Base-by-base conservation (phyloP, 2,113 vertebrate species). In the Pithys albifrons region DNA sequence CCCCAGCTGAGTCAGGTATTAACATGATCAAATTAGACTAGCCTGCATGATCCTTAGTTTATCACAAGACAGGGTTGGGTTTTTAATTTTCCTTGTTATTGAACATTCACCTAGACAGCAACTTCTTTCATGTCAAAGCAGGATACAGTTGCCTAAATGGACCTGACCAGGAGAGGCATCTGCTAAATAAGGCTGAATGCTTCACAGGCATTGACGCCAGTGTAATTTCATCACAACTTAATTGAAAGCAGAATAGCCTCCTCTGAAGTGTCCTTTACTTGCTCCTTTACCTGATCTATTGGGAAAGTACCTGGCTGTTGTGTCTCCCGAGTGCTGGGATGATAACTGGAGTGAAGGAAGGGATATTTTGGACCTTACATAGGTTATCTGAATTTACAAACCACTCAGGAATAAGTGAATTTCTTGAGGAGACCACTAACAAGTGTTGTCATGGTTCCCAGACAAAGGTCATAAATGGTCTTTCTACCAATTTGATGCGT, bases 281-380 rank as follows among this genome's bases (percentile, higher is more conserved):
- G 49, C 49, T 85, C 58, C 41, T 41, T 94, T 85, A 76, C 70
- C 23, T 69, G 57, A 48, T 70, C n/a, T 95, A 31, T 82, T 89
- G 66, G 93, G 91, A 95, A 97, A 95, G 93, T 89, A 94, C 91
- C 81, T 87, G 84, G 84, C 46, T 88, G 10, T 58, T 51, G 8
- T 70, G 49, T 61, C 62, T 95, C 28, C 22, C 19, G 71, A 14
- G 10, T 85, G 41, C 5, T 41, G 37, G 70, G 80, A 71, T 83
- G 69, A 41, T n/a, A 19, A 85, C 41, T 46, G 55, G 31, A 73
- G 23, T 19, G 20, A 89, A 69, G 14, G 22, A 92, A 89, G 9
- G 45, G 37, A 62, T 89, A 33, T 48, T 91, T 92, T n/a, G 4
- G 69, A 54, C 9, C 45, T 7, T 14, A 45, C 1, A 1, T 52